Conservation (phyloP, 2,888 invertebrate genomes). For the Luperina nickerlii region DNA sequence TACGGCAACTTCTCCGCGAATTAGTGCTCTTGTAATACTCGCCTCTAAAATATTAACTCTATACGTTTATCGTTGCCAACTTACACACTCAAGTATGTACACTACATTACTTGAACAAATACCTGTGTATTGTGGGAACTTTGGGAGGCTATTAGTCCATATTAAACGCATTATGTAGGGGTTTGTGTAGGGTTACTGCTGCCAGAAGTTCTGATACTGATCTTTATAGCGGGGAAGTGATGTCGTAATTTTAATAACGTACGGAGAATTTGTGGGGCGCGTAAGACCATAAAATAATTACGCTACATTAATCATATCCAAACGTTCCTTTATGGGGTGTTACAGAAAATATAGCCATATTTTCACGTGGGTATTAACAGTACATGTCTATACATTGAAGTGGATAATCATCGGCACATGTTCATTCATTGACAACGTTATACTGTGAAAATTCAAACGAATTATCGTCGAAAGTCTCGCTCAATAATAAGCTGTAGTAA, state of each 20-base stretch:
- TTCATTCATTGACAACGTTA: neutral
- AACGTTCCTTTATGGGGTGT: constrained; percentile 9
- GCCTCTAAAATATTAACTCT: constrained; percentile 64
- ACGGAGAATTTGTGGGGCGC: constrained; percentile 17
- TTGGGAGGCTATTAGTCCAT: constrained; percentile 37
- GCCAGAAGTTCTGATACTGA: constrained; percentile 33
- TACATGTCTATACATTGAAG: neutral
- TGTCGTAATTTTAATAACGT: constrained; percentile 44
- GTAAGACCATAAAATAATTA: constrained; percentile 43
- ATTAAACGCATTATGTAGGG: constrained; percentile 29
- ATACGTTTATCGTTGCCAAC: constrained; percentile 42
- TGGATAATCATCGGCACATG: neutral
- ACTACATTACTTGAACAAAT: constrained; percentile 50
- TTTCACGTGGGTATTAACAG: constrained; percentile 4
- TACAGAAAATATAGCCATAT: constrained; percentile 4
- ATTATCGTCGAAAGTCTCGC: constrained; percentile 24
- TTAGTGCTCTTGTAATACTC: constrained; percentile 68
- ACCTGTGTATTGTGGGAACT: constrained; percentile 30
- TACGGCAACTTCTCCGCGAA: constrained; percentile 68
- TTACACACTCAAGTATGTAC: constrained; percentile 33
- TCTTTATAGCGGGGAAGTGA: constrained; percentile 41
- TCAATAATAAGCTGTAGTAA: constrained; percentile 31
- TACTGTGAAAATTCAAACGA: constrained; percentile 8
- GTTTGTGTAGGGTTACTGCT: constrained; percentile 14
- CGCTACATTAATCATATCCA: constrained; percentile 24